phyloP scores from a whole-genome alignment of 2,888 invertebrate species.

The Drosophila basisetae region DNA sequence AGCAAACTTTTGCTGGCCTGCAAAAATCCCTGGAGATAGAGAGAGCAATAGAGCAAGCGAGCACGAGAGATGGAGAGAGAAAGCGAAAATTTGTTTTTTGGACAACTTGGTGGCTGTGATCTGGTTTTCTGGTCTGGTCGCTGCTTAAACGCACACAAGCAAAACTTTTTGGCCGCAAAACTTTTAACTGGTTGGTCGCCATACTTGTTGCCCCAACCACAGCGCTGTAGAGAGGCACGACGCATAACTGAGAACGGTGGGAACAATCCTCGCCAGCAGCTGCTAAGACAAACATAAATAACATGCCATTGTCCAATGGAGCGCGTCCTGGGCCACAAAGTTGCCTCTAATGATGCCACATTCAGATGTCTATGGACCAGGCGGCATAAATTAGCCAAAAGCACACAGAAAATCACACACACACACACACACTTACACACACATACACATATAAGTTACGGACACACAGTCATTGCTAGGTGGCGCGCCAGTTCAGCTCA shows the following conservation, averaged over 20 bases:
- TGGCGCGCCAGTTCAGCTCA: slow-evolving; percentile 70
- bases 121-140: slow-evolving; percentile 57
- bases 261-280: slow-evolving; percentile 63
- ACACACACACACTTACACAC: slow-evolving; percentile 13
- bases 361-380: slow-evolving; percentile 62
- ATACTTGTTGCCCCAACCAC: slow-evolving; percentile 55
- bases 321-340: slow-evolving; percentile 70
- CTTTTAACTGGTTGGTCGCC: slow-evolving; percentile 69
- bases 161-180: slow-evolving; percentile 69
- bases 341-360: slow-evolving; percentile 79
- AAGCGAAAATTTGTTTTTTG: slow-evolving; percentile 61
- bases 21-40: slow-evolving; percentile 36
- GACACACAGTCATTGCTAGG: slow-evolving; percentile 52
- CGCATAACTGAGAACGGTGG: slow-evolving; percentile 8
- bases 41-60: neutral
- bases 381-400: slow-evolving; percentile 76
- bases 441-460: neutral
- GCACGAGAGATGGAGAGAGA: neutral
- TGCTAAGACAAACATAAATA: slow-evolving; percentile 80
- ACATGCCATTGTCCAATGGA: slow-evolving; percentile 77
- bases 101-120: slow-evolving; percentile 43
- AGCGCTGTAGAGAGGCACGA: slow-evolving; percentile 7
- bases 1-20: slow-evolving; percentile 59
- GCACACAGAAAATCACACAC: slow-evolving; percentile 21
- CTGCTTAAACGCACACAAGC: slow-evolving; percentile 79